Percentiles rank a stretch among this genome's conserved stretches.
phyloP scores from a whole-genome alignment of 2,113 vertebrate genomes.

The Platanista minor region DNA sequence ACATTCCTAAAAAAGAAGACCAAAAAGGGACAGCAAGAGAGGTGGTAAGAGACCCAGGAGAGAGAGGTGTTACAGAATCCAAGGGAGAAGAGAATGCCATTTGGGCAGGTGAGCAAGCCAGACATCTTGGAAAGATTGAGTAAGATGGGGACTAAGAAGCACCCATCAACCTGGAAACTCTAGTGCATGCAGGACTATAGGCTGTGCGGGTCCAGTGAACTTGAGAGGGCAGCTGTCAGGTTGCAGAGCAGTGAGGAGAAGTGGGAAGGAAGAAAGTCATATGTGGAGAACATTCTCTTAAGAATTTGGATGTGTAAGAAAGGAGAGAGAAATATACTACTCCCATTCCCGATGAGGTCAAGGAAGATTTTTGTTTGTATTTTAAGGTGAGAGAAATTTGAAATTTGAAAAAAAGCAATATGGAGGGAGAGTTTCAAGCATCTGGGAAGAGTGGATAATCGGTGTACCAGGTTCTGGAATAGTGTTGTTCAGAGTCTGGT shows the following conservation, averaged over 20 bases:
- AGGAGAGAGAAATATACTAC: not conserved
- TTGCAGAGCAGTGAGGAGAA: not conserved
- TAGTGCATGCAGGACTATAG: not conserved
- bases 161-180: not conserved
- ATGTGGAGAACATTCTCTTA: not conserved
- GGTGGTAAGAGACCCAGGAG: not conserved
- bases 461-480: not conserved
- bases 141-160: accelerated
- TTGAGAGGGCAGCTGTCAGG: not conserved
- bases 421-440: not conserved
- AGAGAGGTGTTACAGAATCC: not conserved
- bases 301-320: not conserved
- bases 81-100: too few species aligned
- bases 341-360: not conserved
- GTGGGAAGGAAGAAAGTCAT: too few species aligned
- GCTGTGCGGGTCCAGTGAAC: not conserved
- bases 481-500: not conserved
- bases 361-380: not conserved
- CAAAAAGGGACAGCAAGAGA: too few species aligned
- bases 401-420: not conserved
- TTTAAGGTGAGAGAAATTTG: not conserved
- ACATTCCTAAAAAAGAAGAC: not conserved
- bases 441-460: not conserved
- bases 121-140: not conserved
- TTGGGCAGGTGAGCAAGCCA: not conserved